Conservation (phyloP, 2,888 invertebrate species). For the Nephrotoma appendiculata region DNA sequence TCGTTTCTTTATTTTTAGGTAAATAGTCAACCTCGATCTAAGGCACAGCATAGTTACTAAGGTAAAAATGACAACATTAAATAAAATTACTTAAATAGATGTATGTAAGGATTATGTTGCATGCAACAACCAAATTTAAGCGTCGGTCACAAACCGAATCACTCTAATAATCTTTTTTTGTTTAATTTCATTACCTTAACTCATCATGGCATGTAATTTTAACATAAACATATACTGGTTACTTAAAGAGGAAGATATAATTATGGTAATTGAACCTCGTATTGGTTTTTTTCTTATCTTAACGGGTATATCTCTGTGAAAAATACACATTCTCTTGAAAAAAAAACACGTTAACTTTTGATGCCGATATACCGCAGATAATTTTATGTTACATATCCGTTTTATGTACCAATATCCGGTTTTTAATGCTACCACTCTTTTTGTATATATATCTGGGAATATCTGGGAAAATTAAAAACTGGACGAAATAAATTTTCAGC, state of each 20-base stretch:
- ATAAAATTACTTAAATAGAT: background rate
- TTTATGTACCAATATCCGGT: background rate
- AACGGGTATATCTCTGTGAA: background rate
- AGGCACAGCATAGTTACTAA: background rate
- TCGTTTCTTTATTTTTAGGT: background rate
- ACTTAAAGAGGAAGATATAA: background rate
- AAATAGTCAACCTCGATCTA: background rate
- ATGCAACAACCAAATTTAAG: background rate
- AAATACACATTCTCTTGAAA: background rate
- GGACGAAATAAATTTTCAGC: background rate
- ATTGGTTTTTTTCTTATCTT: background rate
- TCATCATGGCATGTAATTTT: background rate
- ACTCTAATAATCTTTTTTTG: background rate
- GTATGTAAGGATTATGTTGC: background rate
- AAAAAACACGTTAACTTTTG: background rate
- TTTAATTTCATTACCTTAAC: background rate
- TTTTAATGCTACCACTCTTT: background rate
- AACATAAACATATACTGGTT: background rate
- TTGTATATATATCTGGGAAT: no score
- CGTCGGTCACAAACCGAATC: background rate
- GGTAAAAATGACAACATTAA: background rate
- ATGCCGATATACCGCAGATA: no score
- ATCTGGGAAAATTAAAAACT: background rate
- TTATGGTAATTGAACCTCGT: background rate
- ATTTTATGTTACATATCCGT: background rate